A percentile compares a stretch with the other conserved stretches of the same genome.
Evolutionary conservation across 2,113 vertebrate species (phyloP).

Genomic region (Melanotaenia duboulayi): DNA sequence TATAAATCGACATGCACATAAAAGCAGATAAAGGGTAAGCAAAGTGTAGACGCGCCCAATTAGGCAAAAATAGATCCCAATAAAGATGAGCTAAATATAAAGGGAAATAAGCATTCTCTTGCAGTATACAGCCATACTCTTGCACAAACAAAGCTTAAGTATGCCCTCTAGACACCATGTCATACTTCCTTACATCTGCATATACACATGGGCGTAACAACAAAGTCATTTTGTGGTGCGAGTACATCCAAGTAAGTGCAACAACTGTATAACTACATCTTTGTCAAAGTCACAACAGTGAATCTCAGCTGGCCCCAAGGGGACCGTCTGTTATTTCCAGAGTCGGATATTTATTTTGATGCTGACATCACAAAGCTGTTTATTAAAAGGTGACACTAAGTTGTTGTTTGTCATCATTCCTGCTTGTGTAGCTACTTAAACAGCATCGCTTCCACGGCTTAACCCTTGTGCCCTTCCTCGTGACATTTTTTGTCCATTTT

Average conservation of each 20-base stretch:
- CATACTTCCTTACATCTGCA: slow-evolving; percentile 34
- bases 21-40: slow-evolving; percentile 62
- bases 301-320: neutral
- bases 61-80: slow-evolving; percentile 65
- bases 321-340: slow-evolving; percentile 30
- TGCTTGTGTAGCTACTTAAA: neutral
- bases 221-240: slow-evolving; percentile 33
- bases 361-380: slow-evolving; percentile 7
- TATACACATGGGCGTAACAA: slow-evolving; percentile 30
- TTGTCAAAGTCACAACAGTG: slow-evolving; percentile 18
- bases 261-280: slow-evolving; percentile 26
- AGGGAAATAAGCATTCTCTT: slow-evolving; percentile 40
- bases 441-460: too few species aligned
- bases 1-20: slow-evolving; percentile 65
- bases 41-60: slow-evolving; percentile 65
- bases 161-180: slow-evolving; percentile 28
- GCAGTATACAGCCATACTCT: slow-evolving; percentile 12
- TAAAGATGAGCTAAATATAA: slow-evolving; percentile 69
- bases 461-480: too few species aligned
- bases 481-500: too few species aligned
- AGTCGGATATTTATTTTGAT: slow-evolving; percentile 14
- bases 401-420: slow-evolving; percentile 3
- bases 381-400: neutral
- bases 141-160: slow-evolving; percentile 46
- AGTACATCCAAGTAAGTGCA: slow-evolving; percentile 18